Base-by-base conservation (phyloP, 2,113 vertebrate genomes). In the Eolophus roseicapilla region DNA sequence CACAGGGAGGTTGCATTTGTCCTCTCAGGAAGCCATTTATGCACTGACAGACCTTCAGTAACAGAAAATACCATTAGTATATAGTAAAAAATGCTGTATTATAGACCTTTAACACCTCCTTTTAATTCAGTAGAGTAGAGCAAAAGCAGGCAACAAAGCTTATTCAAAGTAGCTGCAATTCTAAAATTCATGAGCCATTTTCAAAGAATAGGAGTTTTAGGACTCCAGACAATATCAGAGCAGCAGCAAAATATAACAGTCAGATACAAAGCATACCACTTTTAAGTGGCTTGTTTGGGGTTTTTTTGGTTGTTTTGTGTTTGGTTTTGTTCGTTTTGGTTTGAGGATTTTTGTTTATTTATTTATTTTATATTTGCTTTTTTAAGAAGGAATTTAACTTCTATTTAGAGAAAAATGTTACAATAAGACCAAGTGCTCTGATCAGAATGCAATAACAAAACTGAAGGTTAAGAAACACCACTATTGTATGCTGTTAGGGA, bases 211-310 rank as follows among this genome's bases (percentile, higher is more conserved):
- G 31, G 9, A 57, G 17, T 3, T 3, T 33, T 43, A 11, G 3
- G 19, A 50, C 27, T 28, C 44, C 31, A 44, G 49, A 37, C n/a
- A 37, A 33, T 5, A 28, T 4, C 3, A 1, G 9, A 41, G 17
- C 24, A 52, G 21, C 18, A 73, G 44, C 47, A 41, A 75, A 71
- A 69, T 1, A 1, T 13, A 77, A 39, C 6, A 37, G 15, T 44
- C 17, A 46, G 77, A 59, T 8, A 37, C 13, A 79, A 43, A 69
- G 14, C 10, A 41, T 7, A 9, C 19, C 23, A 16, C 31, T 50
- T n/a, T 6, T 1, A 10, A 2, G 24, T 15, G 4, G 43, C 27
- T 59, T 41, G 13, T 9, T 55, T 39, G 21, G 11, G 5, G 2
- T 52, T 29, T 46, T 43, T 21, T 29, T 33, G 17, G 14, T 39